These are phyloP conservation scores for Euphonia xanthogaster DNA, from an alignment of 2,797 vertebrate genomes.

Conservation along the genomic window DNA sequence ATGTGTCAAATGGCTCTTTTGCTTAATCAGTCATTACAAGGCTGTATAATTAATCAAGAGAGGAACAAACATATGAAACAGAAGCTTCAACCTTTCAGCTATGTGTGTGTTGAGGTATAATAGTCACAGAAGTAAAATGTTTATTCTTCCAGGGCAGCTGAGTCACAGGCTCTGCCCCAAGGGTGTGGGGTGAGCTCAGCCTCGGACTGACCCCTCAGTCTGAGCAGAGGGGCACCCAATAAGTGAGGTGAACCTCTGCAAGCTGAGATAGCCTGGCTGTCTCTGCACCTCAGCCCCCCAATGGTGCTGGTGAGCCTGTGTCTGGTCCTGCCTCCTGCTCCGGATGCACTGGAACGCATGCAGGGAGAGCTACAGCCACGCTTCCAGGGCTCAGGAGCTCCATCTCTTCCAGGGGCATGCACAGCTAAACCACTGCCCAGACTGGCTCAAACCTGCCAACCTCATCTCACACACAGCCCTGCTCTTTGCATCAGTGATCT, in stretches of 20 bases:
- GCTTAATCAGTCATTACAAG: background rate
- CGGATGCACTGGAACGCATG: accelerated
- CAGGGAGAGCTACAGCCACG: accelerated
- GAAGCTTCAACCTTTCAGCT: background rate
- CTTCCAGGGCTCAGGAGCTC: background rate
- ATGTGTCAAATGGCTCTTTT: background rate
- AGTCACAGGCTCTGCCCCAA: background rate
- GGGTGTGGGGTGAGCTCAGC: accelerated
- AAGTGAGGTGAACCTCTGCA: background rate
- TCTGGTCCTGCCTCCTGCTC: background rate
- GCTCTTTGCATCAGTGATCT: background rate
- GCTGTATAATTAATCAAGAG: background rate
- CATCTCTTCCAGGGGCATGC: accelerated
- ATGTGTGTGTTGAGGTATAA: background rate
- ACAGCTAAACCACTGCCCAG: background rate
- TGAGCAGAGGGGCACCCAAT: background rate
- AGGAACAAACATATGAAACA: background rate
- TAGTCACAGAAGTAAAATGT: background rate
- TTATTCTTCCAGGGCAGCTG: background rate
- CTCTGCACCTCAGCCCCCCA: background rate
- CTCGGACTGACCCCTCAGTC: background rate
- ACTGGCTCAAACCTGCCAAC: background rate
- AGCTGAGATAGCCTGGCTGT: background rate
- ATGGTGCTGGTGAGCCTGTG: background rate
- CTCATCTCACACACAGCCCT: background rate